A percentile compares a stretch with the other conserved stretches of the same genome.
These are phyloP conservation scores for Anas capensis DNA, from an alignment of 2,797 vertebrate genomes.

Conservation along the genomic window DNA sequence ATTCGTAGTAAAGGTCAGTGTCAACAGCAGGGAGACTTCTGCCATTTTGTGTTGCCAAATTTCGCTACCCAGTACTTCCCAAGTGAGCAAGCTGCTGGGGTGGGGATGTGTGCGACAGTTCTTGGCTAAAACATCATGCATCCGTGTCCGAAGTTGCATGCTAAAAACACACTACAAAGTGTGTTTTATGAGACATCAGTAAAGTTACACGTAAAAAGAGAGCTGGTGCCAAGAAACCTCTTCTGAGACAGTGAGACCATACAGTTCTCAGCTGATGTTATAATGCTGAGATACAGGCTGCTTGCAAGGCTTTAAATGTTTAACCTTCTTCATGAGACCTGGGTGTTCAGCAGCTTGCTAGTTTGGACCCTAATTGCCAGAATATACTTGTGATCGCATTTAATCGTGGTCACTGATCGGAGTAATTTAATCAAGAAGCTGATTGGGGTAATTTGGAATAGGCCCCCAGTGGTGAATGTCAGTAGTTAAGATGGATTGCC, in stretches of 20 bases:
- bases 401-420: background rate
- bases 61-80: background rate
- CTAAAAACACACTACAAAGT: background rate
- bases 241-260: background rate
- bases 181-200: background rate
- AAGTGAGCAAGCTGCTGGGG: background rate
- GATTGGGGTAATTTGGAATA: conserved; percentile 27
- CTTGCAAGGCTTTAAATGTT: background rate
- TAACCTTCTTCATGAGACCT: background rate
- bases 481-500: conserved; percentile 17
- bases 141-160: background rate
- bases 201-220: background rate
- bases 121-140: background rate
- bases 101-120: background rate
- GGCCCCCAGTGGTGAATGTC: background rate
- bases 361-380: background rate
- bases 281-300: fast-evolving
- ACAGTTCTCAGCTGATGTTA: background rate
- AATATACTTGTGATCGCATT: background rate
- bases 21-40: fast-evolving
- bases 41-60: background rate
- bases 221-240: background rate
- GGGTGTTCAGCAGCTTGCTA: background rate
- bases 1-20: background rate
- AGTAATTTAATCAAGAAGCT: conserved; percentile 54